These are phyloP conservation scores for Eupithecia centaureata DNA, from an alignment of 2,888 invertebrate genomes.

Conservation along the genomic window DNA sequence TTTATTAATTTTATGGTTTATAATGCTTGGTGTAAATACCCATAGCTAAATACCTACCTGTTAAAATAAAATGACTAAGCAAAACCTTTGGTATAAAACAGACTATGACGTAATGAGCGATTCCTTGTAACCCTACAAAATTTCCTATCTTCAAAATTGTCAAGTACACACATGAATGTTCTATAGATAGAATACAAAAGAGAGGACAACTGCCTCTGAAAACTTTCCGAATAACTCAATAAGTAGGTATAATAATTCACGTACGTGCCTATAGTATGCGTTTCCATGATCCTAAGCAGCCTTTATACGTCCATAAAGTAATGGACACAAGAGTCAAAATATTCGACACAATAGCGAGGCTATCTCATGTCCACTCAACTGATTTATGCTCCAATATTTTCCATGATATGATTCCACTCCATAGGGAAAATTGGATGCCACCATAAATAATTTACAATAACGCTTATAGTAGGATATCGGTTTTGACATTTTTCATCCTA, in stretches of 20 bases:
- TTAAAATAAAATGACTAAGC: not conserved
- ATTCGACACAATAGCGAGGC: conserved; percentile 60
- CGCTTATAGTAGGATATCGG: not conserved
- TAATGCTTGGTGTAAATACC: not conserved
- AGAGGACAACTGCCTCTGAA: conserved; percentile 60
- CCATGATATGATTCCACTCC: conserved; percentile 54
- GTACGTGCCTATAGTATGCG: not conserved
- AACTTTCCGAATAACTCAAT: conserved; percentile 67
- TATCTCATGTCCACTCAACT: conserved; percentile 58
- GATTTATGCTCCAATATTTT: conserved; percentile 72
- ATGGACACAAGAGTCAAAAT: conserved; percentile 60
- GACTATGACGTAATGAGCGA: not conserved
- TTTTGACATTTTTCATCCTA: not conserved
- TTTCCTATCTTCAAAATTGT: not conserved
- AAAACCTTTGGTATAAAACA: not conserved
- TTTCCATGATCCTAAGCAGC: conserved; percentile 68
- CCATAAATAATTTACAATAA: conserved; percentile 60
- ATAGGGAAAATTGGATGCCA: conserved; percentile 54
- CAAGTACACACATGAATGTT: not conserved
- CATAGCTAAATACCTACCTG: not conserved
- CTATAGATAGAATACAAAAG: conserved; percentile 50
- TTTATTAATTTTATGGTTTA: not conserved
- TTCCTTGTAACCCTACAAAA: not conserved
- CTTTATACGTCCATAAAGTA: conserved; percentile 69
- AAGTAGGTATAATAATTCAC: conserved; percentile 54